Base-by-base conservation (phyloP, 2,113 vertebrate species). In the Seriola quinqueradiata region DNA sequence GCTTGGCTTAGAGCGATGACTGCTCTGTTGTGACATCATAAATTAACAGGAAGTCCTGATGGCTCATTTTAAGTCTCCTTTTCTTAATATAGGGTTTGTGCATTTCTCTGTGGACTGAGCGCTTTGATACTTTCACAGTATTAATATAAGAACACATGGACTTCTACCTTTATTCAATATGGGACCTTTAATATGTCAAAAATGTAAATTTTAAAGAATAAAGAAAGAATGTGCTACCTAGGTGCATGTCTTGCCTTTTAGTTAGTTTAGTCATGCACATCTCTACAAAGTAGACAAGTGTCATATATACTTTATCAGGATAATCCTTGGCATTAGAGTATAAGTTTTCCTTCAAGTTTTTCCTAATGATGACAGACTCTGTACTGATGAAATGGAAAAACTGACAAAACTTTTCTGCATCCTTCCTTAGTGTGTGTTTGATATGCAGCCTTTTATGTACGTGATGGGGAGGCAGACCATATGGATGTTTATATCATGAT, bases 401-500 rank as follows among this genome's bases (percentile, higher is more conserved):
- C 54, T 57, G 16, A 54, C 19, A 28, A 38, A 80, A 36, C 52
- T 21, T 76, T 73, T 46, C 68, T 38, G 46, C 48, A 36, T 25
- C 40, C 25, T 66, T 70, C 67, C 21, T 70, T 34, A 5, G 40
- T 8, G 13, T 54, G 25, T 46, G 38, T 68, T 88, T 81, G 71
- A 75, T 75, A 66, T 63, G 54, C 76, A 78, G 59, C 21, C 7
- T 34, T 82, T 19, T 11, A 68, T 59, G 50, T 67, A 82, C 28
- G 71, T 84, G 83, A 81, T 65, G 65, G 12, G 28, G 52, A 81
- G 44, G 58, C 46, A 71, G 54, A 74, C 40, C 79, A 85, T 88
- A 90, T 90, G 90, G 85, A 79, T 81, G 83, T 83, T 90, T 87
- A 83, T 63, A 36, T 87, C 70, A 59, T 87, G 65, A 89, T 88